Base-by-base conservation (phyloP, 2,113 vertebrate species). In the Papio anubis region DNA sequence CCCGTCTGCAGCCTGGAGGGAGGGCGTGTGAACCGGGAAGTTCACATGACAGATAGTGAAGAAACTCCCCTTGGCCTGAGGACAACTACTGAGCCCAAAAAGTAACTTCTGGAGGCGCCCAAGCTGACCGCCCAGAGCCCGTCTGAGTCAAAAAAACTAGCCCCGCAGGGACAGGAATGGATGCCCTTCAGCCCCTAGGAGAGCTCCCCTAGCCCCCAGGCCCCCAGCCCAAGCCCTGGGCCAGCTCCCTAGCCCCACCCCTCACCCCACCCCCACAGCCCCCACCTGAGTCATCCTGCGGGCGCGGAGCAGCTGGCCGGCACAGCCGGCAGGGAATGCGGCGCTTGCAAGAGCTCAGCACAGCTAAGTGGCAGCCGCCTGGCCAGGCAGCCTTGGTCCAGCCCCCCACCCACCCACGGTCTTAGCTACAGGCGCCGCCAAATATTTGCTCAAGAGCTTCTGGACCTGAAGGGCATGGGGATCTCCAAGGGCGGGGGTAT, bases 361-460 rank as follows among this genome's bases (percentile, higher is more conserved):
- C 9, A n/a, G 91, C 82, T 35, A 6, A 72, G 45, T 35, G 0
- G 61, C 86, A 6, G 76, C 93, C 38, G 40, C 73, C 35, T 8
- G 35, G 93, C 76, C n/a, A 3, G 23, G 75, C 30, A 9, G 78
- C 80, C 55, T 48, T 23, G 89, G 52, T 94, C 93, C 95, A 87
- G 86, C 94, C 82, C 94, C 88, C 20, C 18, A 8, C 57, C 73
- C 81, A 10, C 52, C 73, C 90, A 79, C 68, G 1, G 23, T 79
- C 88, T 96, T 80, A 4, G 23, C 96, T 96, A 96, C 95, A 48
- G 73, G 95, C 40, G 38, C 92, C 85, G 32, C 97, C 97, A 98
- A 98, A 98, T 98, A 97, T 98, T 98, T 98, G 97, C 92, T 97
- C 95, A 97, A 90, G 97, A 93, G 91, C 91, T 94, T 93, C 97